Conservation (phyloP, 1,140 invertebrate species). For the Trinorchestia longiramus region DNA sequence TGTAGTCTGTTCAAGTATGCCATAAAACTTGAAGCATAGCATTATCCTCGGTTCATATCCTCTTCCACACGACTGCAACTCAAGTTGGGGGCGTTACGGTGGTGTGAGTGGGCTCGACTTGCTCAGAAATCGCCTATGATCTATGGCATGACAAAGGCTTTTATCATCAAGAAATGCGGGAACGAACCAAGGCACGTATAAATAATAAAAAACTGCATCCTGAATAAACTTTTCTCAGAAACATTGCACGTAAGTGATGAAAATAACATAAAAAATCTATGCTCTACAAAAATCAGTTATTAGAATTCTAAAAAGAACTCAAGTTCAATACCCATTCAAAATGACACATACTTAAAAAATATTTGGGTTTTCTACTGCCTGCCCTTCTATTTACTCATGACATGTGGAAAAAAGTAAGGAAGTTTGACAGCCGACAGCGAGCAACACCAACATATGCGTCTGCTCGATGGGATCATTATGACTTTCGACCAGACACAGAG, state of each 20-base stretch:
- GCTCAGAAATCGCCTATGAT: neutral
- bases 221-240: neutral
- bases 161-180: neutral
- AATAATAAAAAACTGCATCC: neutral
- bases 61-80: neutral
- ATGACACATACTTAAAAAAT: too few species aligned
- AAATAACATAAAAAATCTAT: neutral
- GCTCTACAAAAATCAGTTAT: too few species aligned
- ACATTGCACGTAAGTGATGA: neutral
- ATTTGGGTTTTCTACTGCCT: too few species aligned
- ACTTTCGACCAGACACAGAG: too few species aligned
- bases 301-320: too few species aligned
- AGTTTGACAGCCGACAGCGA: too few species aligned
- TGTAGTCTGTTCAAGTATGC: neutral
- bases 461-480: too few species aligned
- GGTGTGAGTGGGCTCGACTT: neutral
- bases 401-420: too few species aligned
- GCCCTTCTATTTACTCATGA: too few species aligned
- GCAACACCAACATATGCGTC: too few species aligned
- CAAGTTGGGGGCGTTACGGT: neutral
- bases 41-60: too few species aligned
- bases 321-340: too few species aligned
- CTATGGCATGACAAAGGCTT: neutral
- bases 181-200: neutral
- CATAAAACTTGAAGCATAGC: neutral